A percentile compares a stretch with the other conserved stretches of the same genome.
Conservation (phyloP, 2,113 vertebrate genomes). For the Gambusia holbrooki region DNA sequence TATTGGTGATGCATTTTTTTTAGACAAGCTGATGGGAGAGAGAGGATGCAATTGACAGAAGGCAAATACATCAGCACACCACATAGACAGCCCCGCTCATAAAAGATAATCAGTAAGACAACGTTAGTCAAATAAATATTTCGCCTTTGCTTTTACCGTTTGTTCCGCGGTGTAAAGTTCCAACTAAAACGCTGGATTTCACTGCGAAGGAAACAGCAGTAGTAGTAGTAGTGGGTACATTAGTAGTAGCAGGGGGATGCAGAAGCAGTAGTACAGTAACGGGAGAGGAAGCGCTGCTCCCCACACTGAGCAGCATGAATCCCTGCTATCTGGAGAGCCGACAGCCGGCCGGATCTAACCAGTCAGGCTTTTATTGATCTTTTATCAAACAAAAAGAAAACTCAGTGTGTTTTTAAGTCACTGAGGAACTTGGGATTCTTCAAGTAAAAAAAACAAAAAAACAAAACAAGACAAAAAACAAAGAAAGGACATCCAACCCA, state of each 20-base stretch:
- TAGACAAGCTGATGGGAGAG: slow-evolving; percentile 4
- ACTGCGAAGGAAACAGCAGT: slow-evolving; percentile 77
- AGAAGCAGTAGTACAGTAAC: slow-evolving; percentile 81
- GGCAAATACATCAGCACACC: slow-evolving; percentile 60
- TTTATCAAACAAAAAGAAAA: slow-evolving; percentile 21
- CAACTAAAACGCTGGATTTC: slow-evolving; percentile 85
- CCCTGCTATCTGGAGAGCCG: slow-evolving; percentile 41
- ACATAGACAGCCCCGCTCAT: slow-evolving; percentile 47
- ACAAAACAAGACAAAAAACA: slow-evolving; percentile 40
- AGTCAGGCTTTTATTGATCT: slow-evolving; percentile 23
- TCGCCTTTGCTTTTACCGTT: slow-evolving; percentile 67
- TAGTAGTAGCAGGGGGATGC: slow-evolving; percentile 79
- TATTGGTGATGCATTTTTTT: slow-evolving; percentile 35
- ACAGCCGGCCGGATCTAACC: slow-evolving; percentile 46
- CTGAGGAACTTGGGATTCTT: slow-evolving; percentile 58
- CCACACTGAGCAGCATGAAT: slow-evolving; percentile 38
- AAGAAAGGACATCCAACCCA: slow-evolving; percentile 54
- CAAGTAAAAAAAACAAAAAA: slow-evolving; percentile 47
- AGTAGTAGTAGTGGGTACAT: slow-evolving; percentile 73
- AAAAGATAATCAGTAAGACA: slow-evolving; percentile 68
- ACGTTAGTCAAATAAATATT: slow-evolving; percentile 81
- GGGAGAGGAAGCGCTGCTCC: slow-evolving; percentile 49
- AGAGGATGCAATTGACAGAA: slow-evolving; percentile 44
- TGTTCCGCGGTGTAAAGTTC: slow-evolving; percentile 65
- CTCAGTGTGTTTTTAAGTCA: slow-evolving; percentile 28